phyloP scores from a whole-genome alignment of 2,888 invertebrate genomes.

The Lithophane semibrunnea region DNA sequence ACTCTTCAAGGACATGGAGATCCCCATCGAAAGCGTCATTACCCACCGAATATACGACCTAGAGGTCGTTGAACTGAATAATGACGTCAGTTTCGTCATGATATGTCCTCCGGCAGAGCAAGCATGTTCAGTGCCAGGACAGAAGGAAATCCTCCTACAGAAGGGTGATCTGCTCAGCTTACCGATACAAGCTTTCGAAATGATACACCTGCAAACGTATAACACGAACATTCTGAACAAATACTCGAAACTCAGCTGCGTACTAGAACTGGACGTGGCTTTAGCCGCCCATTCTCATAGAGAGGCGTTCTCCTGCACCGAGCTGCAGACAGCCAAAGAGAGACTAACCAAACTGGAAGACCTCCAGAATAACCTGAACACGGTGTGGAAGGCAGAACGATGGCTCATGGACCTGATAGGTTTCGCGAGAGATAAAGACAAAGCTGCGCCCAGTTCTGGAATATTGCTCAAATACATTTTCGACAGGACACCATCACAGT shows the following conservation, averaged over 20 bases:
- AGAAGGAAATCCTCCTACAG: constrained; percentile 95
- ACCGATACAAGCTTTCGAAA: constrained; percentile 98
- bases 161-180: constrained; percentile 96
- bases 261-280: constrained; percentile 97
- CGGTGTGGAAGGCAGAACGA: constrained; percentile 97
- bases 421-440: constrained; percentile 95
- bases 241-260: constrained; percentile 97
- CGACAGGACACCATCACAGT: constrained; percentile 80
- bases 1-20: constrained; percentile 95
- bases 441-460: constrained; percentile 85
- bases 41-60: constrained; percentile 96
- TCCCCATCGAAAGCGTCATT: constrained; percentile 92
- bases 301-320: constrained; percentile 98
- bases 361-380: constrained; percentile 95
- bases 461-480: constrained; percentile 86
- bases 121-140: constrained; percentile 97
- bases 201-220: constrained; percentile 98
- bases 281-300: constrained; percentile 97
- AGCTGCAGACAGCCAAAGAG: constrained; percentile 96
- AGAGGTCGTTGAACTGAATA: constrained; percentile 97
- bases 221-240: constrained; percentile 97
- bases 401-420: constrained; percentile 99
- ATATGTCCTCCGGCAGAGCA: constrained; percentile 97
- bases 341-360: constrained; percentile 95
- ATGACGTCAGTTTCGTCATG: constrained; percentile 97